Conservation (phyloP, 2,888 invertebrate species). For the Syritta pipiens region DNA sequence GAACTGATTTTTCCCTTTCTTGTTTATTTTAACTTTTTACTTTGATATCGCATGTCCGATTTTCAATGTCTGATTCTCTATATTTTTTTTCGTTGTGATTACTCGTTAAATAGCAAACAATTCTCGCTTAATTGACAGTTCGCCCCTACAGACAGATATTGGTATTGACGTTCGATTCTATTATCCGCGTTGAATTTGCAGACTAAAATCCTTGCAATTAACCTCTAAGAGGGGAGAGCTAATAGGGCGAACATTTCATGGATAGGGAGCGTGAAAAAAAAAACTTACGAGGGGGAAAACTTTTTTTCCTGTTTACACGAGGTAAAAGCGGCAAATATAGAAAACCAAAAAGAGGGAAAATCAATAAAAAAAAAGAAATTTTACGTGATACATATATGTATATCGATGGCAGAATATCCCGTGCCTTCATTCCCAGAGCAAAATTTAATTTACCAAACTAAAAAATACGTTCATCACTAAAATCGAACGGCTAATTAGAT, state of each 20-base stretch:
- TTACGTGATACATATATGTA: neutral
- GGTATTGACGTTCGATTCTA: slow-evolving; percentile 40
- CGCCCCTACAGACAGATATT: slow-evolving; percentile 4
- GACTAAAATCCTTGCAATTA: slow-evolving; percentile 36
- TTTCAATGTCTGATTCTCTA: slow-evolving; percentile 7
- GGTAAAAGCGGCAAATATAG: neutral
- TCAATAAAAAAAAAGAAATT: slow-evolving; percentile 4
- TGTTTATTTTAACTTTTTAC: neutral
- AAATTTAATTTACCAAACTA: too few relatives aligned
- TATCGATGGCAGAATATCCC: too few relatives aligned
- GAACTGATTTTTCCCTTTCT: neutral
- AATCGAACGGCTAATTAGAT: neutral
- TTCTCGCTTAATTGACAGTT: slow-evolving; percentile 42
- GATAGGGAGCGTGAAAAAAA: neutral
- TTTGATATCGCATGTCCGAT: slow-evolving; percentile 4
- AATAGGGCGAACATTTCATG: slow-evolving; percentile 4
- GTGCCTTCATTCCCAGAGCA: too few relatives aligned
- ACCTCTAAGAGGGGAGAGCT: neutral
- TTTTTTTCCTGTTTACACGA: slow-evolving; percentile 14
- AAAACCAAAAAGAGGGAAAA: slow-evolving; percentile 1
- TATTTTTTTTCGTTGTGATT: neutral
- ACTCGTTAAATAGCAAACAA: slow-evolving; percentile 28
- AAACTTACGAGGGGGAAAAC: neutral
- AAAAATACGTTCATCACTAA: neutral
- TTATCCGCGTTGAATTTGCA: slow-evolving; percentile 22